Conservation (phyloP, 1,140 invertebrate genomes). For the Ptiloglossa arizonensis region DNA sequence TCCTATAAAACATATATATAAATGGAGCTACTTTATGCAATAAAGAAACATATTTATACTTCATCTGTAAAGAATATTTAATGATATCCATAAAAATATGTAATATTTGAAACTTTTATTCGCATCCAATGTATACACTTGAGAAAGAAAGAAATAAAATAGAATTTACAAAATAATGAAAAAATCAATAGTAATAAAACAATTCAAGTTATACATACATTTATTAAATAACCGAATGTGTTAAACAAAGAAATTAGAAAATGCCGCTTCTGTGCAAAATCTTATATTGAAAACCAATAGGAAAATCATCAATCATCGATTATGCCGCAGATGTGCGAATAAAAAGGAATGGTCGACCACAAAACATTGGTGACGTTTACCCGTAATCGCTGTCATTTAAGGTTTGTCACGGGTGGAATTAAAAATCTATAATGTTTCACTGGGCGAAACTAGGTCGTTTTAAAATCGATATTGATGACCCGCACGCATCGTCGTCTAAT, state of each 20-base stretch:
- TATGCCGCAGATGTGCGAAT: not conserved
- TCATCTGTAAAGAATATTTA: not conserved
- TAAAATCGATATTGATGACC: conserved; percentile 47
- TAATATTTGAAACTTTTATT: not conserved
- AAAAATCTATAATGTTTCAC: conserved; percentile 56
- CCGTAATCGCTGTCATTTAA: conserved; percentile 25
- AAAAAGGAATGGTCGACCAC: not conserved
- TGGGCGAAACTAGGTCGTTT: conserved; percentile 41
- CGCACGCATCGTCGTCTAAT: not conserved
- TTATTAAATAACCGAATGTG: not conserved
- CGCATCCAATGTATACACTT: not conserved
- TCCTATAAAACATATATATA: conserved; percentile 85
- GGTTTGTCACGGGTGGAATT: conserved; percentile 42
- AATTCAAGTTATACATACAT: not conserved
- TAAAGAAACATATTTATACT: conserved; percentile 4
- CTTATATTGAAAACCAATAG: not conserved
- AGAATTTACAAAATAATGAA: too few species aligned
- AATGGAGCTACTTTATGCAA: not conserved
- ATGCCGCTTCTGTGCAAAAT: not conserved
- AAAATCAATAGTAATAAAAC: not conserved
- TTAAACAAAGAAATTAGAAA: not conserved
- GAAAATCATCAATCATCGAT: not conserved
- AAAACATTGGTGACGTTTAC: conserved; percentile 17
- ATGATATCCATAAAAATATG: not conserved
- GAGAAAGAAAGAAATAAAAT: not conserved